A percentile compares a stretch with the other conserved stretches of the same genome.
These are phyloP conservation scores for Bombyx mandarina DNA, from an alignment of 1,140 invertebrate species.

Conservation along the genomic window DNA sequence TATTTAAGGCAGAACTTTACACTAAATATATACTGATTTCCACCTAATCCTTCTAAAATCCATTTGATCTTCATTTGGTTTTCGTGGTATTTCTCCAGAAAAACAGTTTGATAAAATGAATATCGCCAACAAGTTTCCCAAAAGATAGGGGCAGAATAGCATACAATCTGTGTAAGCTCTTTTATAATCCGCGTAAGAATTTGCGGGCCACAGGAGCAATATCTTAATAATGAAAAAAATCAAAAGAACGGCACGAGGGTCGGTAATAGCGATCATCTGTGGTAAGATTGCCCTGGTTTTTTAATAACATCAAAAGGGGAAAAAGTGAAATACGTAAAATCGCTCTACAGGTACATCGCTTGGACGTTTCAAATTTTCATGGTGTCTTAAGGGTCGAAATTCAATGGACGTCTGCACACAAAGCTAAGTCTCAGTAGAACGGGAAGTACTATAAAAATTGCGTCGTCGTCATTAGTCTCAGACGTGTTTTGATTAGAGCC, in stretches of 20 bases:
- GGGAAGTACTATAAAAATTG: constrained; percentile 57
- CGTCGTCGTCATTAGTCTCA: constrained; percentile 54
- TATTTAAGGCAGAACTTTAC: no score
- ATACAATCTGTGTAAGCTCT: constrained; percentile 3
- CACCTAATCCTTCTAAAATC: no score
- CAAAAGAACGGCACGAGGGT: neutral
- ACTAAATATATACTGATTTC: no score
- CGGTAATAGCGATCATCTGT: constrained; percentile 6
- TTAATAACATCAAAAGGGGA: constrained; percentile 18
- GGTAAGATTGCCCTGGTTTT: constrained; percentile 9
- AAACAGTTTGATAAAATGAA: no score
- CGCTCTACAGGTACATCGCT: constrained; percentile 22
- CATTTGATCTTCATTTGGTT: no score
- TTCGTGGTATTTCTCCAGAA: no score
- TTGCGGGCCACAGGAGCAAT: constrained; percentile 2
- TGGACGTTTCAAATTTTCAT: constrained; percentile 44
- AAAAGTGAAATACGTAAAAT: constrained; percentile 26
- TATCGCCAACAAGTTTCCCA: no score
- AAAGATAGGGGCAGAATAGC: no score
- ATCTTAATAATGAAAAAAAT: constrained; percentile 3
- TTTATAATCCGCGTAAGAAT: constrained; percentile 3
- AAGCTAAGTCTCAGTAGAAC: constrained; percentile 40
- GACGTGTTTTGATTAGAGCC: constrained; percentile 60
- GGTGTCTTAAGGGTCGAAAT: constrained; percentile 37
- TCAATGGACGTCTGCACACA: constrained; percentile 45